Percentiles rank a stretch among this genome's conserved stretches.
Evolutionary conservation across 2,113 vertebrate genomes (phyloP).

Genomic region (Oncorhynchus keta): DNA sequence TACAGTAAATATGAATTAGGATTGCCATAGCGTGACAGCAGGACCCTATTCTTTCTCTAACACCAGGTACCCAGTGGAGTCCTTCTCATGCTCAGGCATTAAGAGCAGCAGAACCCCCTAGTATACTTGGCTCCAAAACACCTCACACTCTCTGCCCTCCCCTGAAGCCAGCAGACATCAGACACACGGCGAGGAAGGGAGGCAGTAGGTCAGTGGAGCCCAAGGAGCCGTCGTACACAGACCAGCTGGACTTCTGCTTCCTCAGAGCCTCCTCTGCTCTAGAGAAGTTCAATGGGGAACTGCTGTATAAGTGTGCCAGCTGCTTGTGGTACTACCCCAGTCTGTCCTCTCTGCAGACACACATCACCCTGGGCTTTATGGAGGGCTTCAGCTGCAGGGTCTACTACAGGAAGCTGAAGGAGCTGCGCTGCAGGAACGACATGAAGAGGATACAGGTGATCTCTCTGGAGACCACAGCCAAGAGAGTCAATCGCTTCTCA

Average conservation of each 20-base stretch:
- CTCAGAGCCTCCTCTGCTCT: not conserved
- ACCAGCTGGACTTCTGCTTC: slow-evolving; percentile 5
- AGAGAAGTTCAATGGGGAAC: slow-evolving; percentile 4
- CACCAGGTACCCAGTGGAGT: not conserved
- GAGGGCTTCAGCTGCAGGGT: slow-evolving; percentile 18
- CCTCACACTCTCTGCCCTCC: not conserved
- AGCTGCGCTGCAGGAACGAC: not conserved
- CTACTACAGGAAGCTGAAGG: slow-evolving; percentile 15
- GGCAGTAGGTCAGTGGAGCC: not conserved
- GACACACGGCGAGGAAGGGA: not conserved
- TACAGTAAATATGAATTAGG: not conserved
- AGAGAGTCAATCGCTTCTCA: not conserved
- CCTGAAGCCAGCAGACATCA: not conserved
- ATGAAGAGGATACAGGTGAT: not conserved
- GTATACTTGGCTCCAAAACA: not conserved
- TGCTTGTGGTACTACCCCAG: slow-evolving; percentile 15
- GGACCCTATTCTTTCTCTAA: not conserved
- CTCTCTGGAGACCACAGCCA: not conserved
- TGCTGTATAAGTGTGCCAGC: slow-evolving; percentile 11
- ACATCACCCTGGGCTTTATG: slow-evolving; percentile 1
- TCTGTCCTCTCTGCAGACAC: slow-evolving; percentile 5
- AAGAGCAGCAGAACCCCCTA: not conserved
- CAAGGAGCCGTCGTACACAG: not conserved
- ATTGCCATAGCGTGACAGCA: not conserved
- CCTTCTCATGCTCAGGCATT: not conserved